Percentiles rank a stretch among this genome's conserved stretches.
Evolutionary conservation across 2,797 vertebrate genomes (phyloP).

Genomic region (Brachyrhaphis roseni): DNA sequence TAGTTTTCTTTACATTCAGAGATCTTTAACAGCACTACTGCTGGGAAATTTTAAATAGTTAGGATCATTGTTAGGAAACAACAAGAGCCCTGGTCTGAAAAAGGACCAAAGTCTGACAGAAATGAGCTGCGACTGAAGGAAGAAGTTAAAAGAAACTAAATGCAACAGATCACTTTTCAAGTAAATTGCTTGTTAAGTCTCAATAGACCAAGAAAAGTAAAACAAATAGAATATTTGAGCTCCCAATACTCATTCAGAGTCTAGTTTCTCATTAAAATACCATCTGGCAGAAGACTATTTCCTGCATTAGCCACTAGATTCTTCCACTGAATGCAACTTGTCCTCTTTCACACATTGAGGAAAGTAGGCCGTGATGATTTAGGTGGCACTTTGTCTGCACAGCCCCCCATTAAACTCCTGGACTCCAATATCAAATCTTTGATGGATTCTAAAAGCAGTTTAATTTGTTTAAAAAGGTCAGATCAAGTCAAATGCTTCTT

Average conservation of each 20-base stretch:
- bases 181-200: not conserved
- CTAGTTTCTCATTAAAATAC: not conserved
- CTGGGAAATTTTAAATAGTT: not conserved
- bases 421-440: not conserved
- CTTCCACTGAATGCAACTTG: not conserved
- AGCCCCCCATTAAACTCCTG: not conserved
- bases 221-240: not conserved
- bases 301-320: not conserved
- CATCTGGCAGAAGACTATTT: not conserved
- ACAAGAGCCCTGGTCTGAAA: not conserved
- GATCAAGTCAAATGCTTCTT: constrained; percentile 1
- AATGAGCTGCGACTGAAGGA: not conserved
- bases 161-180: not conserved
- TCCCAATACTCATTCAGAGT: not conserved
- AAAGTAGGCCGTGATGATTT: not conserved
- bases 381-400: not conserved
- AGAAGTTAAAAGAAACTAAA: not conserved
- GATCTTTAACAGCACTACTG: not conserved
- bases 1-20: not conserved
- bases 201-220: not conserved
- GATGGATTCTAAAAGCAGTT: not conserved
- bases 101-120: not conserved
- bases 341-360: not conserved
- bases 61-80: not conserved
- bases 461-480: not conserved